Percentiles rank a stretch among this genome's conserved stretches.
phyloP scores from a whole-genome alignment of 2,797 vertebrate genomes.

The Poecilia velifera region DNA sequence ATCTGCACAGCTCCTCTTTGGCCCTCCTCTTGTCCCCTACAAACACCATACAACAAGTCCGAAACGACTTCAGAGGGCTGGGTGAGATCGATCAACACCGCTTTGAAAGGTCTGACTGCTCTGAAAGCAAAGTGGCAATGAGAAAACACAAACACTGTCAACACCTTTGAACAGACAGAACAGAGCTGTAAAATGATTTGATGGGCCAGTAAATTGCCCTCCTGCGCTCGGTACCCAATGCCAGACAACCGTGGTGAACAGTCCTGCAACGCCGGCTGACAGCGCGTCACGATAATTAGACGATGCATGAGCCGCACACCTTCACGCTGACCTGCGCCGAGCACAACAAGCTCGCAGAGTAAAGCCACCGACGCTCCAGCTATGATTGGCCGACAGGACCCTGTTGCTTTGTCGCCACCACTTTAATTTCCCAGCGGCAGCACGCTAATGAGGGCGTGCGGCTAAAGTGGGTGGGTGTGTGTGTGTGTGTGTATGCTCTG shows the following conservation, averaged over 20 bases:
- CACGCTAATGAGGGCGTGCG: conserved; percentile 53
- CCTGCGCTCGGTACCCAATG: conserved; percentile 36
- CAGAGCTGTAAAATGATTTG: conserved; percentile 59
- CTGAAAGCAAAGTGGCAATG: conserved; percentile 1
- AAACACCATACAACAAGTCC: neutral
- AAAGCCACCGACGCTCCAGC: conserved; percentile 55
- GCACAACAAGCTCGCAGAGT: conserved; percentile 44
- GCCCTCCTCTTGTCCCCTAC: neutral
- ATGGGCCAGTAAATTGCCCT: conserved; percentile 73
- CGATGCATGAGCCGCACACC: conserved; percentile 54
- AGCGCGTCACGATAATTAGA: conserved; percentile 73
- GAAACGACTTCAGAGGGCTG: neutral
- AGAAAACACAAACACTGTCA: conserved; percentile 20
- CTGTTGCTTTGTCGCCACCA: conserved; percentile 61
- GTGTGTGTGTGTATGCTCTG: conserved; percentile 15
- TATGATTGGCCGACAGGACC: conserved; percentile 63
- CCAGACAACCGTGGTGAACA: conserved; percentile 70
- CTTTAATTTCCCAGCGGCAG: conserved; percentile 75
- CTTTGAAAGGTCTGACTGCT: neutral
- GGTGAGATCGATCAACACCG: neutral
- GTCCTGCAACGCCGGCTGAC: conserved; percentile 64
- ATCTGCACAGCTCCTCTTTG: neutral
- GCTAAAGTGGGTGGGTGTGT: conserved; percentile 14
- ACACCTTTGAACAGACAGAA: conserved; percentile 19
- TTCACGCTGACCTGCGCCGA: conserved; percentile 39